Base-by-base conservation (phyloP, 2,888 invertebrate genomes). In the Drosophila austrosaltans region DNA sequence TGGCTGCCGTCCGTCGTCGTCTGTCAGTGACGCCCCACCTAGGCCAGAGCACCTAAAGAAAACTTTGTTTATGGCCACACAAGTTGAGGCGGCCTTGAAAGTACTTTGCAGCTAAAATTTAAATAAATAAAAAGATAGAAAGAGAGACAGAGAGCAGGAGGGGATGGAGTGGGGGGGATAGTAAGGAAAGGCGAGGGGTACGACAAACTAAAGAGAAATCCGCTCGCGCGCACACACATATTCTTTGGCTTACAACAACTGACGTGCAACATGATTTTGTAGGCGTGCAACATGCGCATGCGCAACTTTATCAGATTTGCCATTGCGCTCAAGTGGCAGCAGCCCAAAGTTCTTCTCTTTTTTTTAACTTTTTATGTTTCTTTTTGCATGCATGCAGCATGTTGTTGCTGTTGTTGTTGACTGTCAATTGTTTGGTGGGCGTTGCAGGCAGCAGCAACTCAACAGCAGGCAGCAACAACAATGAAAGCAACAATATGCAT, bases 261-360 rank as follows among this genome's bases (percentile, higher is more conserved):
- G 92, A 92, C 92, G 89, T 87, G 89, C 90, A 91, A 92, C 92
- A 92, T 89, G 91, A 91, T 90, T 92, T 92, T 92, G 92, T 92
- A 91, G 92, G 92, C 92, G 92, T 89, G 82, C 89, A 90, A 92
- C 91, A 92, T 92, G 91, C 90, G 84, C 89, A 87, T 90, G 90
- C 78, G 84, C 82, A 89, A 71, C 89, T 90, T 86, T 86, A 90
- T 90, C 90, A 90, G 86, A 86, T 86, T 88, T 70, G 80, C 82
- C 73, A 72, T 66, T 53, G 63, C 48, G 48, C 78, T 39, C 67
- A 60, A 64, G 40, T 53, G 32, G 69, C 78, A 64, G 67, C 57
- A 48, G 48, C 48, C 48, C 62, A 39, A 36, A 53, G 53, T 63
- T 39, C 42, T 53, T 36, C 39, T 53, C n/a, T 30, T 57, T 54